Conservation (phyloP, 2,888 invertebrate species). For the Acanthoscelides obtectus region DNA sequence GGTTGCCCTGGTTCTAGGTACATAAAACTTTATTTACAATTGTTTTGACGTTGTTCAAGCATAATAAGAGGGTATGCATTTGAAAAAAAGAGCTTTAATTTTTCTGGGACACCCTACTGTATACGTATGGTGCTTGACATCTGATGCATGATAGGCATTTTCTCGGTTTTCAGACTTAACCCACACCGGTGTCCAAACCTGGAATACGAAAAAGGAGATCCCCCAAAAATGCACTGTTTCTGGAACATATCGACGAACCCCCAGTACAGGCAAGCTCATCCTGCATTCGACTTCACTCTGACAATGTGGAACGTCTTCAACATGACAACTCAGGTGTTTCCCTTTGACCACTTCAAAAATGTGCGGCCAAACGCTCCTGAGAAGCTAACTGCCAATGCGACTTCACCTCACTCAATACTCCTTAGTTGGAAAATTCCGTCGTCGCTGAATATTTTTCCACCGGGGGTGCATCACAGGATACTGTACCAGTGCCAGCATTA, state of each 20-base stretch:
- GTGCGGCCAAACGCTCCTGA: slow-evolving; percentile 49
- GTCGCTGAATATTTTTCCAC: slow-evolving; percentile 50
- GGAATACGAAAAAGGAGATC: not conserved
- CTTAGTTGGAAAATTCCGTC: slow-evolving; percentile 51
- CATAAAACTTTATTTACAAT: too few relatives aligned
- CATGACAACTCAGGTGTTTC: slow-evolving; percentile 30
- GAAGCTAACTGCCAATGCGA: slow-evolving; percentile 46
- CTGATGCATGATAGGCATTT: too few relatives aligned
- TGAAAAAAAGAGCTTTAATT: too few relatives aligned
- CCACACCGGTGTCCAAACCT: not conserved
- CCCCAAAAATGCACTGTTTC: slow-evolving; percentile 38
- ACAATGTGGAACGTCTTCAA: slow-evolving; percentile 62
- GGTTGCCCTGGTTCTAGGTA: too few relatives aligned
- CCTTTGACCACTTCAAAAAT: slow-evolving; percentile 19
- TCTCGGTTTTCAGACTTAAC: not conserved
- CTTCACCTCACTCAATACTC: slow-evolving; percentile 48
- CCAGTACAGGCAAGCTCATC: slow-evolving; percentile 52
- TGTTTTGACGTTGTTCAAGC: too few relatives aligned
- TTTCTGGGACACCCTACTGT: too few relatives aligned
- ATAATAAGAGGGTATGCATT: too few relatives aligned
- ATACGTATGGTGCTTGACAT: too few relatives aligned
- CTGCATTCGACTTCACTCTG: slow-evolving; percentile 56
- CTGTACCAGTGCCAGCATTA: slow-evolving; percentile 52
- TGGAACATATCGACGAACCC: slow-evolving; percentile 52
- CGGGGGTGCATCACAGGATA: slow-evolving; percentile 51